Conservation (phyloP, 2,888 invertebrate species). For the Chirona hameri region DNA sequence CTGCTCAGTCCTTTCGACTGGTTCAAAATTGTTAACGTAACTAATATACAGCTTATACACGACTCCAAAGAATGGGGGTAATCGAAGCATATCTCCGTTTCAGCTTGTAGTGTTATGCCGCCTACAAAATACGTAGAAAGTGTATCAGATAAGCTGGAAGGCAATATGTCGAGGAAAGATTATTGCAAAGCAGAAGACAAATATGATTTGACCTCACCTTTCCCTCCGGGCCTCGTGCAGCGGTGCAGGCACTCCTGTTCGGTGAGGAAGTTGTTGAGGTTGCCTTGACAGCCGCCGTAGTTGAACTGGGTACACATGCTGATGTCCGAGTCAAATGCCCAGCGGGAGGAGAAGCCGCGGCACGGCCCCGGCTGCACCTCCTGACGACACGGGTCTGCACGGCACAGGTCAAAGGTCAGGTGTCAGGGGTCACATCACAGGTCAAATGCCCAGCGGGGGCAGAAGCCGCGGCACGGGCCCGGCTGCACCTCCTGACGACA, state of each 20-base stretch:
- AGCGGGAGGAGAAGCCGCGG: slow-evolving; percentile 69
- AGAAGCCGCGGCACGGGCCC: too few relatives aligned
- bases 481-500: too few relatives aligned
- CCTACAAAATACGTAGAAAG: too few relatives aligned
- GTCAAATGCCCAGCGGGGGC: too few relatives aligned
- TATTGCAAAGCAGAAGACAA: background rate
- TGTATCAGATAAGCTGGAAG: too few relatives aligned
- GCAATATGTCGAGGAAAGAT: too few relatives aligned
- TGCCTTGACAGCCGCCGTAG: slow-evolving; percentile 87
- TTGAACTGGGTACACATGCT: slow-evolving; percentile 67
- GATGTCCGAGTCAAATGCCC: slow-evolving; percentile 66
- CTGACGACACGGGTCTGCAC: slow-evolving; percentile 69
- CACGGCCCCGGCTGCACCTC: slow-evolving; percentile 72
- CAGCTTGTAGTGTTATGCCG: too few relatives aligned
- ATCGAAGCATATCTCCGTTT: too few relatives aligned
- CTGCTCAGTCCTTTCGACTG: too few relatives aligned
- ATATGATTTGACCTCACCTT: slow-evolving; percentile 34
- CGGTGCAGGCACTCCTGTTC: slow-evolving; percentile 74
- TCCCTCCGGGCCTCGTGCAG: slow-evolving; percentile 60
- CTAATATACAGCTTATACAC: too few relatives aligned
- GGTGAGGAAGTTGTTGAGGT: slow-evolving; percentile 75
- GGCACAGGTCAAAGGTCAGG: background rate
- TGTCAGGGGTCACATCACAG: background rate
- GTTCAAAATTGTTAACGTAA: too few relatives aligned
- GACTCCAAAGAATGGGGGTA: too few relatives aligned